Evolutionary conservation across 2,888 invertebrate genomes (phyloP).

Genomic region (Alentia gelatinosa): DNA sequence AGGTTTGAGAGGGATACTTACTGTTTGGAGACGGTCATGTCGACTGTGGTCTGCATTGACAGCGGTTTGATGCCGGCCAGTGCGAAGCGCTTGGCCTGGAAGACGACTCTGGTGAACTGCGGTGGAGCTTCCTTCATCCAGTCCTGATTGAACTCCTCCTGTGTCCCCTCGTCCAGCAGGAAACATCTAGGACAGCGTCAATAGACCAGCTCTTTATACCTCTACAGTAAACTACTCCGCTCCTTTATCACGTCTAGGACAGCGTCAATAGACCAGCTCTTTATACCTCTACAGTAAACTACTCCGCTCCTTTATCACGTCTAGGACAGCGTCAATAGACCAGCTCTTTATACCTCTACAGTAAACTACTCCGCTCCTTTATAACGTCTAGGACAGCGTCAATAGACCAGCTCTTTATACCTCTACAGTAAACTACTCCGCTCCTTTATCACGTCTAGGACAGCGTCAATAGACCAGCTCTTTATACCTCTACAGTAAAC

Average conservation of each 20-base stretch:
- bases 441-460: no score
- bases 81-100: constrained; percentile 31
- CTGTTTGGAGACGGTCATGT: background rate
- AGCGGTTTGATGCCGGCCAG: constrained; percentile 48
- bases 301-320: background rate
- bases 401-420: no score
- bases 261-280: background rate
- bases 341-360: background rate
- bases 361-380: background rate
- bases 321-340: background rate
- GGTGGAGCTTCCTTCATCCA: constrained; percentile 34
- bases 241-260: background rate
- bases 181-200: background rate
- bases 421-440: no score
- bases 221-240: background rate
- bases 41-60: background rate
- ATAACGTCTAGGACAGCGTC: no score
- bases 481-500: no score
- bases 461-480: no score
- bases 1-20: background rate
- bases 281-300: background rate
- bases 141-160: background rate
- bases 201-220: background rate
- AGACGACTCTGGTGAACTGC: background rate
- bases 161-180: background rate